Percentiles rank a stretch among this genome's conserved stretches.
These are phyloP conservation scores for Silurus glanis DNA, from an alignment of 2,113 vertebrate species.

Conservation along the genomic window DNA sequence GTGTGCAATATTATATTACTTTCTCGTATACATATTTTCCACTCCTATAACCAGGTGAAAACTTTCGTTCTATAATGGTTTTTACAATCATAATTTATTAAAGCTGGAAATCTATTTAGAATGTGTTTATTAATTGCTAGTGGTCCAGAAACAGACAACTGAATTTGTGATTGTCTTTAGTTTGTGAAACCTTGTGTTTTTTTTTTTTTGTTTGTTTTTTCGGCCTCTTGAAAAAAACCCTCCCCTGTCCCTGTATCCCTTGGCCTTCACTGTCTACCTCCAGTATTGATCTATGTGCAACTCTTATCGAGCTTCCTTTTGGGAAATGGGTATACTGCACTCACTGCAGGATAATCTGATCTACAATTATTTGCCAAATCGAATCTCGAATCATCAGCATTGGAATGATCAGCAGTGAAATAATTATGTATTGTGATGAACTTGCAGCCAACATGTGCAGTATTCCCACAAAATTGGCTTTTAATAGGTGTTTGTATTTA, in stretches of 20 bases:
- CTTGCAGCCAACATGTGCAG: not conserved
- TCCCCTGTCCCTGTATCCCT: not conserved
- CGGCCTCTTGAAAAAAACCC: too few species aligned
- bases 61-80: not conserved
- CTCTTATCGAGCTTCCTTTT: slow-evolving; percentile 34
- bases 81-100: not conserved
- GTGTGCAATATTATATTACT: not conserved
- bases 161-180: not conserved
- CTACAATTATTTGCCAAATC: slow-evolving; percentile 7
- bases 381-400: not conserved
- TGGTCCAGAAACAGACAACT: not conserved
- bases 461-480: not conserved
- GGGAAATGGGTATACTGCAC: not conserved
- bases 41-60: not conserved
- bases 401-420: not conserved
- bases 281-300: slow-evolving; percentile 23
- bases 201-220: too few species aligned
- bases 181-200: not conserved
- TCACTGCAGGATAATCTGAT: slow-evolving; percentile 33
- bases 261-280: slow-evolving; percentile 12
- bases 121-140: too few species aligned
- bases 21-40: not conserved
- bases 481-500: not conserved
- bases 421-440: not conserved
- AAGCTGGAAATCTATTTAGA: not conserved